A percentile compares a stretch with the other conserved stretches of the same genome.
Evolutionary conservation across 1,140 invertebrate genomes (phyloP).

Genomic region (Pseudobourletiella spinata): DNA sequence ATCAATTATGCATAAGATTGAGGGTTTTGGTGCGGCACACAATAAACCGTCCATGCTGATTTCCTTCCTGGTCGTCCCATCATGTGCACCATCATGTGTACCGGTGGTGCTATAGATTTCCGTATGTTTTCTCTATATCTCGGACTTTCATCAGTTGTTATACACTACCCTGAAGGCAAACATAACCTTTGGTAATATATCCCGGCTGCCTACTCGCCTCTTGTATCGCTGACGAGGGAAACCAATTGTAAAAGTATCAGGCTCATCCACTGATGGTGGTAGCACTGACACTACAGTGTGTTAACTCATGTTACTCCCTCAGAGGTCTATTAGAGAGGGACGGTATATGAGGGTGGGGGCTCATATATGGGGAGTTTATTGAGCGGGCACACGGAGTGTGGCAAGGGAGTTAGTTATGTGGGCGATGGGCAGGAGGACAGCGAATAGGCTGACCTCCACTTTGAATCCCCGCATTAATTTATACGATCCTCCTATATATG

Average conservation of each 20-base stretch:
- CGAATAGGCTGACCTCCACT: constrained; percentile 7
- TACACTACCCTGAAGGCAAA: too few relatives aligned
- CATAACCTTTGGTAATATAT: too few relatives aligned
- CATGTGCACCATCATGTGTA: too few relatives aligned
- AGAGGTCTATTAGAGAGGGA: neutral
- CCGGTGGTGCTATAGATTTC: too few relatives aligned
- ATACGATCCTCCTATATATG: neutral
- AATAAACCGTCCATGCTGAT: too few relatives aligned
- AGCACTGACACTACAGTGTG: neutral
- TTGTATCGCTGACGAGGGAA: too few relatives aligned
- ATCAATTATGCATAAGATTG: constrained; percentile 1
- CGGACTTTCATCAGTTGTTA: too few relatives aligned
- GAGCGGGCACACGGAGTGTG: neutral
- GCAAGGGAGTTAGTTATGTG: neutral
- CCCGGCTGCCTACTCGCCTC: too few relatives aligned
- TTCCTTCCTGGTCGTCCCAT: too few relatives aligned
- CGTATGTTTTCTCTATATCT: too few relatives aligned
- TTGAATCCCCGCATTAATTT: neutral
- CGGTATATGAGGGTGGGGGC: neutral
- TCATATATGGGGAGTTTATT: neutral
- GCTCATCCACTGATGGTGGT: too few relatives aligned
- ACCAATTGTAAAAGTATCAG: too few relatives aligned
- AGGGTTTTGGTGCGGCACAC: neutral
- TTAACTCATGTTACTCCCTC: neutral
- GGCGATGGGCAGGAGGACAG: neutral